Percentiles rank a stretch among this genome's conserved stretches.
phyloP scores from a whole-genome alignment of 2,888 invertebrate species.

The Hydriomena furcata region DNA sequence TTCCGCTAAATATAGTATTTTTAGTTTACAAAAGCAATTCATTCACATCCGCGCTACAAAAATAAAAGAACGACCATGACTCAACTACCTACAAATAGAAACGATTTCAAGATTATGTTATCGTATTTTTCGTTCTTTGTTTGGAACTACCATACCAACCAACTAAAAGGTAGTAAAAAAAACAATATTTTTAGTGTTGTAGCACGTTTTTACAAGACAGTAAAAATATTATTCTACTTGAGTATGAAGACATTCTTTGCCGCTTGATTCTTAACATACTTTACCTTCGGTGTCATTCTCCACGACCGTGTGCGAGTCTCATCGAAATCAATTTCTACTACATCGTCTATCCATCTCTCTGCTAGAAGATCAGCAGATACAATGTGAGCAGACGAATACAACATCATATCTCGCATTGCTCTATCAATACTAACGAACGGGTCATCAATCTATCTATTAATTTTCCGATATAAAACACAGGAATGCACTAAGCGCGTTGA shows the following conservation, averaged over 20 bases:
- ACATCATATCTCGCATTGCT: not conserved
- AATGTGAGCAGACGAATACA: no score
- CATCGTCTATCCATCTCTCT: no score
- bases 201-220: no score
- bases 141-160: constrained; percentile 7
- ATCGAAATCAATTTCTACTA: no score
- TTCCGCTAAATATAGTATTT: constrained; percentile 58
- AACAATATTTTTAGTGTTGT: no score
- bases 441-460: constrained; percentile 15
- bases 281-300: no score
- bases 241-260: no score
- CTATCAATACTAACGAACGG: not conserved
- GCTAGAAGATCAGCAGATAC: no score
- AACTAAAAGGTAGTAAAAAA: not conserved
- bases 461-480: constrained; percentile 17
- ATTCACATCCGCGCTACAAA: constrained; percentile 52
- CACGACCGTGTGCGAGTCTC: no score
- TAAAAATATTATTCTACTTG: no score
- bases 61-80: constrained; percentile 55
- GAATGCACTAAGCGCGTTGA: constrained; percentile 16
- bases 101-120: constrained; percentile 12
- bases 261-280: no score
- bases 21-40: constrained; percentile 54
- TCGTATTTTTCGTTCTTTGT: constrained; percentile 23
- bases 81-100: constrained; percentile 44